Conservation (phyloP, 2,113 vertebrate genomes). For the Labeo rohita region DNA sequence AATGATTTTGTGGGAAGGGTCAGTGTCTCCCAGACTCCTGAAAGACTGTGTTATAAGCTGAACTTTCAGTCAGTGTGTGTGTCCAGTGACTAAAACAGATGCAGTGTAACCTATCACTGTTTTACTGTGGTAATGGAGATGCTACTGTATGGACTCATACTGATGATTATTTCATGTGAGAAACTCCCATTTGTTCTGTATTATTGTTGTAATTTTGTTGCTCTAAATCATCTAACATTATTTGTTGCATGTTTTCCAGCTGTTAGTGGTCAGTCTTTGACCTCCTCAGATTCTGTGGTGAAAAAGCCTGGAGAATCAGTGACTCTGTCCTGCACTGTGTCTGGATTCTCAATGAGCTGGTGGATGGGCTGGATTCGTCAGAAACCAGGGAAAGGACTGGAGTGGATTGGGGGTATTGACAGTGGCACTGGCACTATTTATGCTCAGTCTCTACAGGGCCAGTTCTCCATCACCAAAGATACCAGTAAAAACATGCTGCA, state of each 20-base stretch:
- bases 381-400: conserved; percentile 32
- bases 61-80: background rate
- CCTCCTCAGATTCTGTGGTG: conserved; percentile 43
- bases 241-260: no score
- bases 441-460: conserved; percentile 15
- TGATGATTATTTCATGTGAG: conserved; percentile 9
- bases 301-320: conserved; percentile 44
- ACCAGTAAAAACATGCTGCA: conserved; percentile 43
- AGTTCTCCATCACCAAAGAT: conserved; percentile 27
- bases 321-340: conserved; percentile 48
- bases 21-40: background rate
- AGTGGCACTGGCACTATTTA: background rate
- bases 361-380: conserved; percentile 13
- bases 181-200: background rate
- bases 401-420: background rate
- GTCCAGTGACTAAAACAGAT: no score
- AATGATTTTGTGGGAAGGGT: background rate
- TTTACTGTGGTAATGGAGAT: no score
- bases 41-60: background rate
- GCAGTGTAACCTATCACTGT: no score
- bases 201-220: no score
- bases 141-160: background rate
- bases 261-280: conserved; percentile 19
- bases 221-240: no score
- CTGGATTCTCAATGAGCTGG: conserved; percentile 23